Conservation (phyloP, 1,140 invertebrate species). For the Eupristina koningsbergeri region DNA sequence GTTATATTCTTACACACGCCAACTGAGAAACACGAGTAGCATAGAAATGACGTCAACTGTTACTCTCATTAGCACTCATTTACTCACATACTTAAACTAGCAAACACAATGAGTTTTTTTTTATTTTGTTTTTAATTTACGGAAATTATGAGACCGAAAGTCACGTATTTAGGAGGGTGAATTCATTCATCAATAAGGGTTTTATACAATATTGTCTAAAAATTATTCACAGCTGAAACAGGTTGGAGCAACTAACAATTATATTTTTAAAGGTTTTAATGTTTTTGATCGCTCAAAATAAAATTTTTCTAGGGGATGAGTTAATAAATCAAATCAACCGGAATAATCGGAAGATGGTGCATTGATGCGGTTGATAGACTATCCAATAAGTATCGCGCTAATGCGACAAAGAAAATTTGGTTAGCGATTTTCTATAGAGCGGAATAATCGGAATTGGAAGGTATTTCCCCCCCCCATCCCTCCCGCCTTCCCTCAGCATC, state of each 20-base stretch:
- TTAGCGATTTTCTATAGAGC: neutral
- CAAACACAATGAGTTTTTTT: constrained; percentile 23
- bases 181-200: neutral
- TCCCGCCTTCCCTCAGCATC: too few species aligned
- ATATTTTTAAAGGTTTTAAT: too few species aligned
- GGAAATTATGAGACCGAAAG: neutral
- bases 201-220: too few species aligned
- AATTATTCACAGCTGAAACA: too few species aligned
- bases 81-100: neutral
- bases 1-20: neutral
- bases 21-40: neutral
- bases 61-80: neutral
- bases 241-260: too few species aligned
- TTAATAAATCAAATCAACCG: too few species aligned
- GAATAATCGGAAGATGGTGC: too few species aligned
- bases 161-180: neutral
- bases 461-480: neutral
- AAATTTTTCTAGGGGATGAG: too few species aligned
- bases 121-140: neutral
- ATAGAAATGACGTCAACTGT: constrained; percentile 18
- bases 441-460: neutral
- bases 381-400: too few species aligned
- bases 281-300: too few species aligned
- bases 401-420: too few species aligned
- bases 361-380: too few species aligned